Percentiles rank a stretch among this genome's conserved stretches.
Evolutionary conservation across 1,140 invertebrate species (phyloP).

Genomic region (Caenorhabditis latens): DNA sequence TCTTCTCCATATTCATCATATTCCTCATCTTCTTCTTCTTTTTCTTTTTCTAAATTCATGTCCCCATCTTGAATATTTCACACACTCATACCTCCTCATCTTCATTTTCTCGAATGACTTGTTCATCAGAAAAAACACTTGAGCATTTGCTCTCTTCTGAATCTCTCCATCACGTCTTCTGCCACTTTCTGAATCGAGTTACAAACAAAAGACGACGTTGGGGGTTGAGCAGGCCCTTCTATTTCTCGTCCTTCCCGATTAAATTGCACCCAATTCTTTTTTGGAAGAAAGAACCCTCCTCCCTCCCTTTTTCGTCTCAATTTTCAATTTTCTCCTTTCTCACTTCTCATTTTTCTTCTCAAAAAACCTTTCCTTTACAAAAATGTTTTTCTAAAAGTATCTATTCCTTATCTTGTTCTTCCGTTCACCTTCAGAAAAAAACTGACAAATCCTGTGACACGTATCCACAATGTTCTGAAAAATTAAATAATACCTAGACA

Average conservation of each 20-base stretch:
- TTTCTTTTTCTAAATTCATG: neutral
- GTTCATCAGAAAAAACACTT: constrained; percentile 40
- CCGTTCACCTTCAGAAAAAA: too few relatives aligned
- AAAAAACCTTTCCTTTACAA: too few relatives aligned
- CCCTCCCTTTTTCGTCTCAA: neutral
- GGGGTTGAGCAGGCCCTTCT: neutral
- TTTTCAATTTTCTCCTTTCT: neutral
- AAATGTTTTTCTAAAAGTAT: too few relatives aligned
- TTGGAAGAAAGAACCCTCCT: neutral
- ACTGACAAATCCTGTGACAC: too few relatives aligned
- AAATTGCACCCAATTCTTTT: constrained; percentile 30
- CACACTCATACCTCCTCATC: constrained; percentile 17
- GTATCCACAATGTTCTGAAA: too few relatives aligned
- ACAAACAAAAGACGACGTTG: neutral
- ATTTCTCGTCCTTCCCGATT: neutral
- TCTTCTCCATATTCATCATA: constrained; percentile 4
- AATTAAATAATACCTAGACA: too few relatives aligned
- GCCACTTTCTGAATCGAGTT: constrained; percentile 16
- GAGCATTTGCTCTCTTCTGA: neutral
- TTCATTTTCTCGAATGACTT: constrained; percentile 23
- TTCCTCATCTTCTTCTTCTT: neutral
- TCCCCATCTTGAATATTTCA: constrained; percentile 50
- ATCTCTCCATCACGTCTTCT: neutral
- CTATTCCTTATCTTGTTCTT: too few relatives aligned
- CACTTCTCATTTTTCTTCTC: too few relatives aligned